Evolutionary conservation across 2,797 vertebrate species (phyloP).

Genomic region (Lagocephalus sceleratus): DNA sequence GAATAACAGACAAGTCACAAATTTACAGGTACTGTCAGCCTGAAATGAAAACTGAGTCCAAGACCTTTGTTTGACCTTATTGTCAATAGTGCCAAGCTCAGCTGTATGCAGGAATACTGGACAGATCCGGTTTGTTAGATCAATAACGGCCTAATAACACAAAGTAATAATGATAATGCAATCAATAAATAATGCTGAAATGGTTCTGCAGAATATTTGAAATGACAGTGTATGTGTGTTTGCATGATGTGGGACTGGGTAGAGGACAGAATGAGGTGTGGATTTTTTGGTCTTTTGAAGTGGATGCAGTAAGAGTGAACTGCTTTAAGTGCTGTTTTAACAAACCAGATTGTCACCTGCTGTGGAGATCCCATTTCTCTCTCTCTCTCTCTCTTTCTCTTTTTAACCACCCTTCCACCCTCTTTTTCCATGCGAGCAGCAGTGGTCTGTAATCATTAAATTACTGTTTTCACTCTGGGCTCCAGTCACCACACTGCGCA

Average conservation of each 20-base stretch:
- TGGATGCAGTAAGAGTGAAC: constrained; percentile 44
- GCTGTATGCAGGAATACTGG: too few relatives aligned
- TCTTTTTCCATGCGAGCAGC: constrained; percentile 51
- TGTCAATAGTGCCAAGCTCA: too few relatives aligned
- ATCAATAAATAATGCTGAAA: too few relatives aligned
- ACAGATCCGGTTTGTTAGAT: too few relatives aligned
- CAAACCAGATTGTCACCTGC: constrained; percentile 48
- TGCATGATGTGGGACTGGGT: neutral
- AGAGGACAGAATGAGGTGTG: constrained; percentile 1
- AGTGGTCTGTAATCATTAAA: constrained; percentile 77
- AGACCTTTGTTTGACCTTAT: too few relatives aligned
- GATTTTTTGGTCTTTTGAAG: constrained; percentile 24
- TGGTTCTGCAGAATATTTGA: neutral
- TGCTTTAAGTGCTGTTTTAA: constrained; percentile 67
- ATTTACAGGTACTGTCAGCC: too few relatives aligned
- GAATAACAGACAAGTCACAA: too few relatives aligned
- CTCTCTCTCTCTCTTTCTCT: constrained; percentile 17
- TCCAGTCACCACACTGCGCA: constrained; percentile 59
- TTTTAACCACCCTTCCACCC: constrained; percentile 1
- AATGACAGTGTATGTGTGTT: neutral
- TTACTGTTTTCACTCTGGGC: constrained; percentile 75
- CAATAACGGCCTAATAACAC: too few relatives aligned
- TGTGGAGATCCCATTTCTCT: constrained; percentile 49
- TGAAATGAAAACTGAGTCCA: too few relatives aligned
- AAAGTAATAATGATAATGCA: too few relatives aligned